Conservation (phyloP, 2,888 invertebrate genomes). For the Cheilosia variabilis region DNA sequence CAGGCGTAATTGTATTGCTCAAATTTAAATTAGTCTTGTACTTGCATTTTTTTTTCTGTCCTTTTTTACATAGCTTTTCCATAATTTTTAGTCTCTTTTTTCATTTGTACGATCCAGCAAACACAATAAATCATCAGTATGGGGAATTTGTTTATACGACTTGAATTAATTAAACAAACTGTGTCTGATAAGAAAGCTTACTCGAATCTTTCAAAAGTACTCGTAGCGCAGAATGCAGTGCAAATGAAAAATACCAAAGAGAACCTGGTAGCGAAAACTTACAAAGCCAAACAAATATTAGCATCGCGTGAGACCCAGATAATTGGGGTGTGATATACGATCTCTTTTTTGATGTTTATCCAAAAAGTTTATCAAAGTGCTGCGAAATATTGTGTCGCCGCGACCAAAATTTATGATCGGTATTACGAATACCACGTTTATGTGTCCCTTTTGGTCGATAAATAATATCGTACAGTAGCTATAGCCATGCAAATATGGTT, state of each 20-base stretch:
- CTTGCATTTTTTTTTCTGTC: too few relatives aligned
- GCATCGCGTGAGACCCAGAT: constrained; percentile 26
- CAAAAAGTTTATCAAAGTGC: constrained; percentile 12
- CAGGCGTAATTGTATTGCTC: too few relatives aligned
- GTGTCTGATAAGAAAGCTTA: constrained; percentile 18
- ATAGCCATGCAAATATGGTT: too few relatives aligned
- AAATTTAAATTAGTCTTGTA: too few relatives aligned
- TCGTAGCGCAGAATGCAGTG: neutral
- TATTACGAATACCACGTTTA: neutral
- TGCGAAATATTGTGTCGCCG: constrained; percentile 10
- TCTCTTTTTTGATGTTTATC: constrained; percentile 6
- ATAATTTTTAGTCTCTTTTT: too few relatives aligned
- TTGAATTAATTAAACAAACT: constrained; percentile 34
- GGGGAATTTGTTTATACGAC: neutral
- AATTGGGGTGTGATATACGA: constrained; percentile 39
- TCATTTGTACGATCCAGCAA: too few relatives aligned
- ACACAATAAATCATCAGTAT: constrained; percentile 31
- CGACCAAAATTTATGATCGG: constrained; percentile 10
- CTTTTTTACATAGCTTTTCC: too few relatives aligned
- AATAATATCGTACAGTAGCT: neutral
- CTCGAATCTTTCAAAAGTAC: constrained; percentile 14
- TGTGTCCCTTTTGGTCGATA: neutral
- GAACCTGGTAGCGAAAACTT: constrained; percentile 38
- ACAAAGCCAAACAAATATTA: constrained; percentile 39
- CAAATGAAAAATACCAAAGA: neutral